These are phyloP conservation scores for Pseudorectes ferrugineus DNA, from an alignment of 2,113 vertebrate species.

Conservation along the genomic window DNA sequence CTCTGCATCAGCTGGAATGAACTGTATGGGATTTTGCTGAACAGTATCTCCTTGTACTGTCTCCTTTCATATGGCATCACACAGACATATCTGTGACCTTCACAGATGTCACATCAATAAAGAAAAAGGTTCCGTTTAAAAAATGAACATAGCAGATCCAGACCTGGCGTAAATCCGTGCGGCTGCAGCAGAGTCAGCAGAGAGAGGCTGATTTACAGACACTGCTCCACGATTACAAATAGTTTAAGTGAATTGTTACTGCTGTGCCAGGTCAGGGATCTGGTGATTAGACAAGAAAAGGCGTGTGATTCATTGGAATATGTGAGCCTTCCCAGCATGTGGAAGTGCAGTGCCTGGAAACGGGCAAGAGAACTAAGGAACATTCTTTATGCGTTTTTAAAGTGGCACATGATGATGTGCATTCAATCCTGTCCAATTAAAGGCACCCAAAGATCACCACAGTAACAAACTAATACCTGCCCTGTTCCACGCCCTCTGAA, in stretches of 20 bases:
- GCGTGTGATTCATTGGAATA: neutral
- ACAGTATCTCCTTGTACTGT: neutral
- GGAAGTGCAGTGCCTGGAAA: neutral
- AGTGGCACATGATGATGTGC: neutral
- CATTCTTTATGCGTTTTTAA: neutral
- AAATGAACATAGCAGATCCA: neutral
- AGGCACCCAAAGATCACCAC: neutral
- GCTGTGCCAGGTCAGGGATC: neutral
- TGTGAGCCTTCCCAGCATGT: neutral
- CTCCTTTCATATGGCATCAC: neutral
- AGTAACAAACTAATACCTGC: neutral
- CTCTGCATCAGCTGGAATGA: neutral
- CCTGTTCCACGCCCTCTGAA: neutral
- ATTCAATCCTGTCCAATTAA: rapidly evolving
- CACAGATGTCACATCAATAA: neutral
- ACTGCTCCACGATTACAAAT: neutral
- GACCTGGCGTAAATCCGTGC: neutral
- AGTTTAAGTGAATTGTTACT: neutral
- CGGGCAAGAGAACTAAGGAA: neutral
- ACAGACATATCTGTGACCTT: neutral
- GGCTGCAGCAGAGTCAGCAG: neutral
- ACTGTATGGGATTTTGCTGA: neutral
- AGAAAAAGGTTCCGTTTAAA: neutral
- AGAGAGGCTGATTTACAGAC: slow-evolving; percentile 1
- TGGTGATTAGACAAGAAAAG: neutral